These are phyloP conservation scores for Leucophenga montana DNA, from an alignment of 2,888 invertebrate genomes.

Conservation along the genomic window DNA sequence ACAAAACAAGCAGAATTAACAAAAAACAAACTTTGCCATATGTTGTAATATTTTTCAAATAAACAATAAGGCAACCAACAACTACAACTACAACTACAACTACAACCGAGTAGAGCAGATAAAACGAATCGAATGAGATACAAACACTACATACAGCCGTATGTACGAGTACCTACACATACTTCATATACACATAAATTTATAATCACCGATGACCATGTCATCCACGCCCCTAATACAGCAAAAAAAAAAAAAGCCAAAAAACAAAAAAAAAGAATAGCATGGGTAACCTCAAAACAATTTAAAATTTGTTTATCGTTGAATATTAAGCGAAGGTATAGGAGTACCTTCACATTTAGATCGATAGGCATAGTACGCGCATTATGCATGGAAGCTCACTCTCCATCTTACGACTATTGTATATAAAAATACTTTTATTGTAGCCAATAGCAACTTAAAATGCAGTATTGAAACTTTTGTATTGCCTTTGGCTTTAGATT, in stretches of 20 bases:
- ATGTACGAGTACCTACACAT: constrained; percentile 36
- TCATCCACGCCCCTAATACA: constrained; percentile 60
- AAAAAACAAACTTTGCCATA: constrained; percentile 45
- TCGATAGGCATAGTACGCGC: no score
- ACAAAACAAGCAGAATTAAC: constrained; percentile 5
- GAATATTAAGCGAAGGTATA: no score
- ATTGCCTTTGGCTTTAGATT: no score
- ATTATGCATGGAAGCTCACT: no score
- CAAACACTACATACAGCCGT: constrained; percentile 21
- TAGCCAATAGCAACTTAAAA: no score
- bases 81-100: no score
- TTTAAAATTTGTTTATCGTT: no score
- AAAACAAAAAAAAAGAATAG: constrained; percentile 13
- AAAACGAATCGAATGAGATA: constrained; percentile 27
- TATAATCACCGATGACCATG: constrained; percentile 65
- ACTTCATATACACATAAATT: constrained; percentile 49
- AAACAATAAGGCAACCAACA: constrained; percentile 42
- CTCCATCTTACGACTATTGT: no score
- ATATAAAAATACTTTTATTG: no score
- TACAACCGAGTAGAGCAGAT: no score
- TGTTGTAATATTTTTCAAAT: constrained; percentile 55
- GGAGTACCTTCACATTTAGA: no score
- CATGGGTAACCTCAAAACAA: neutral
- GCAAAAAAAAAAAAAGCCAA: constrained; percentile 38
- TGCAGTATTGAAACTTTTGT: no score